Base-by-base conservation (phyloP, 2,888 invertebrate genomes). In the Dimorphilus gyrociliatus region DNA sequence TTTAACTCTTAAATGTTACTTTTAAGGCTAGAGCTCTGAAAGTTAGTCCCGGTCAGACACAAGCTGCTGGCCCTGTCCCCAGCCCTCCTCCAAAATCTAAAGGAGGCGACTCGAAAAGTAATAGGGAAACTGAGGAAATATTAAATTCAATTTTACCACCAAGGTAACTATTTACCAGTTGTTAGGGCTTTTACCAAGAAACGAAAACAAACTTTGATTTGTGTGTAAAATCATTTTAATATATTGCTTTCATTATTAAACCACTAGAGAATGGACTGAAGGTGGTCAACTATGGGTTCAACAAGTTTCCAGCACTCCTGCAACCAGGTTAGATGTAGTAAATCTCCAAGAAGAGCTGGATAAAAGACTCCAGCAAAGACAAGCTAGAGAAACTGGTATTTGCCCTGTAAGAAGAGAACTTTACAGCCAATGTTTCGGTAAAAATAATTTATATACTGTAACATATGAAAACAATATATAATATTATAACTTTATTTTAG, bases 301-400 rank as follows among this genome's bases (percentile, higher is more conserved):
- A 40, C 60, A 80, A 72, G 85, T 94, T 42, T 92, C 92, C 1
- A 85, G 86, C 33, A 86, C 82, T 2, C 94, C 94, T 3, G 88
- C 92, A 1, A 94, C 94, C 1, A 71, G 94, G 29, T 68, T 86
- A 46, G 94, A 94, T 65, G 88, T 94, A 10, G 78, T 90, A 41
- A 88, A 86, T 63, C 70, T 97, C 12, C 90, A 92, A 66, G 90
- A 94, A 63, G 84, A 85, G 67, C 66, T 97, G 27, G 92, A 94
- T 60, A 79, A 81, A 50, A 73, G 78, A 39, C 66, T 90, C 30
- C 81, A 84, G 51, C 81, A 82, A 55, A 69, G 80, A n/a, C 81
- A 88, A 63, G 92, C 94, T 2, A 70, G 88, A 41, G 90, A 90
- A 66, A 88, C 88, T 1, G 92, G 92, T 19, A 88, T 92, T 48